Evolutionary conservation across 2,797 vertebrate genomes (phyloP).

Genomic region (Kryptopterus vitreolus): DNA sequence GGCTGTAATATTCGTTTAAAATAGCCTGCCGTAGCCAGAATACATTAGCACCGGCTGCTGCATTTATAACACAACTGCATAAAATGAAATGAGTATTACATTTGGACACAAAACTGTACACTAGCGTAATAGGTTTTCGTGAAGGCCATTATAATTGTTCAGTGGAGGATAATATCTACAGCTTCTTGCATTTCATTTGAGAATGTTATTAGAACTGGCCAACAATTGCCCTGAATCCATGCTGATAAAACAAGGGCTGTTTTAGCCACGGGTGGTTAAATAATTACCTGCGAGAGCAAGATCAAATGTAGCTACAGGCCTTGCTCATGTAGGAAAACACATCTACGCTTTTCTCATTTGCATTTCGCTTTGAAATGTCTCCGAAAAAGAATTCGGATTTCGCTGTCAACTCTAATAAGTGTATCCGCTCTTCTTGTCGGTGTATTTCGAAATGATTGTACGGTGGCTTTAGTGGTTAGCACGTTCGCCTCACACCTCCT

Average conservation of each 20-base stretch:
- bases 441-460: too few relatives aligned
- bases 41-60: not conserved
- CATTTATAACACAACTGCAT: constrained; percentile 8
- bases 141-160: constrained; percentile 50
- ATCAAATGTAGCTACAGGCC: constrained; percentile 57
- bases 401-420: constrained; percentile 34
- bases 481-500: too few relatives aligned
- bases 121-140: constrained; percentile 22
- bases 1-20: not conserved
- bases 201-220: constrained; percentile 59
- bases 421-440: constrained; percentile 35
- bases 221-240: constrained; percentile 48
- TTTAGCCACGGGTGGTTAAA: constrained; percentile 53
- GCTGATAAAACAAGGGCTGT: constrained; percentile 54
- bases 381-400: not conserved
- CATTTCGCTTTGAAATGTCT: constrained; percentile 40
- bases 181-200: constrained; percentile 47
- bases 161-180: constrained; percentile 50
- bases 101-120: constrained; percentile 27
- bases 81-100: not conserved
- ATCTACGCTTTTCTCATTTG: constrained; percentile 35
- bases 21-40: not conserved
- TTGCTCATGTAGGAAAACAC: constrained; percentile 44
- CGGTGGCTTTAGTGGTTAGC: too few relatives aligned
- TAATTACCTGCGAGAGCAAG: constrained; percentile 61